These are phyloP conservation scores for Psilopsiagon aurifrons DNA, from an alignment of 2,113 vertebrate species.

Conservation along the genomic window DNA sequence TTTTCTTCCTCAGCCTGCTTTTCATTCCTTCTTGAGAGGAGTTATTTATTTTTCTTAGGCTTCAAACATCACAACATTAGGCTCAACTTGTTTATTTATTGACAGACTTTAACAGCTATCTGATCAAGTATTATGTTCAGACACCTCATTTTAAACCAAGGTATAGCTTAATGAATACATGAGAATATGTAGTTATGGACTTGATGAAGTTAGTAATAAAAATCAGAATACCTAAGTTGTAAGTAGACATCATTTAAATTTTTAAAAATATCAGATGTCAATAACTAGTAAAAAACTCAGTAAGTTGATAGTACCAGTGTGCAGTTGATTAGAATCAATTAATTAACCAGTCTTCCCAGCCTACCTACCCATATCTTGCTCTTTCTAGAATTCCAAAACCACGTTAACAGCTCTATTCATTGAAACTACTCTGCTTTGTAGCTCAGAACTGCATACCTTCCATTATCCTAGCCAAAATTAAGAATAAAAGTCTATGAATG, in stretches of 20 bases:
- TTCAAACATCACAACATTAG: not conserved
- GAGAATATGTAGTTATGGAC: not conserved
- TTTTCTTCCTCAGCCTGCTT: not conserved
- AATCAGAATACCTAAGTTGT: not conserved
- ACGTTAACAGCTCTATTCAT: not conserved
- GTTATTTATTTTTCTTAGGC: not conserved
- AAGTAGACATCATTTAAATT: not conserved
- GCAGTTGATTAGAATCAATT: not conserved
- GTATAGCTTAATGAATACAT: not conserved
- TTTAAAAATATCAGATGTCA: not conserved
- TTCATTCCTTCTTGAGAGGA: not conserved
- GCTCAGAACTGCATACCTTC: not conserved
- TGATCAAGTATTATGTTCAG: not conserved
- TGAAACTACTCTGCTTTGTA: not conserved
- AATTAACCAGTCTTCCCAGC: not conserved
- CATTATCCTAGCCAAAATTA: not conserved
- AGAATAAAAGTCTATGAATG: not conserved
- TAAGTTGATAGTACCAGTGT: not conserved
- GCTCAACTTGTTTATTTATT: not conserved
- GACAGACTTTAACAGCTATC: not conserved
- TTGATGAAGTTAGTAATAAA: not conserved
- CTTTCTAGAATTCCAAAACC: not conserved
- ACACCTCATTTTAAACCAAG: not conserved
- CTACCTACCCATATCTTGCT: not conserved
- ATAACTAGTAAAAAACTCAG: not conserved